Percentiles rank a stretch among this genome's conserved stretches.
These are phyloP conservation scores for Cordilura impudica DNA, from an alignment of 2,888 invertebrate genomes.

Conservation along the genomic window DNA sequence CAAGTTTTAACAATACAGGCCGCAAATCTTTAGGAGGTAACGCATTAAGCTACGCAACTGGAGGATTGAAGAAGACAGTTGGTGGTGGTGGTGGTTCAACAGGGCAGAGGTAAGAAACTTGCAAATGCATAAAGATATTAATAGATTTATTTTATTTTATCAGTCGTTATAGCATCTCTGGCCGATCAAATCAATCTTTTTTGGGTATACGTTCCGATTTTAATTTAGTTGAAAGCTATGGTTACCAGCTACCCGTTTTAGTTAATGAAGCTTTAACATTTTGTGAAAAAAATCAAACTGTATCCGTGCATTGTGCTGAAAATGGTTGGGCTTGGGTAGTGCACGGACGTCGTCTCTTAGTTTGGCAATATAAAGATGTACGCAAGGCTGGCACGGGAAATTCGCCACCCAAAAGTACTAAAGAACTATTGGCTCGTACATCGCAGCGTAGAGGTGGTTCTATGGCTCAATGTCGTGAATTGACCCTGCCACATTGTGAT, in stretches of 20 bases:
- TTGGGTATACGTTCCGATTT: conserved; percentile 87
- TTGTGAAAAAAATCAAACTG: conserved; percentile 81
- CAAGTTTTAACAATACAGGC: conserved; percentile 64
- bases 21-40: conserved; percentile 72
- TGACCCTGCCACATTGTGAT: conserved; percentile 94
- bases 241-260: conserved; percentile 89
- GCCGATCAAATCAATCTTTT: conserved; percentile 83
- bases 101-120: conserved; percentile 48
- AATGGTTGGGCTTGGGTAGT: conserved; percentile 84
- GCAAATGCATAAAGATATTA: too few species aligned
- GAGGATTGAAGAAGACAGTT: conserved; percentile 69
- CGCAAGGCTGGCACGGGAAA: conserved; percentile 59
- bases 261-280: conserved; percentile 93
- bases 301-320: conserved; percentile 79
- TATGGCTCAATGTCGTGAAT: conserved; percentile 86
- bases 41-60: conserved; percentile 53
- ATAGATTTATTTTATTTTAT: neutral
- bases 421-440: conserved; percentile 70
- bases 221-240: conserved; percentile 88
- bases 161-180: conserved; percentile 77
- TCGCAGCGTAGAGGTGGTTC: conserved; percentile 77
- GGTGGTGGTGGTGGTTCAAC: conserved; percentile 66
- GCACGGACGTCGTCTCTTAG: conserved; percentile 88
- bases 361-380: conserved; percentile 87
- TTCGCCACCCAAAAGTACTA: conserved; percentile 66